These are phyloP conservation scores for Drosophila rubida DNA, from an alignment of 2,888 invertebrate genomes.

Conservation along the genomic window DNA sequence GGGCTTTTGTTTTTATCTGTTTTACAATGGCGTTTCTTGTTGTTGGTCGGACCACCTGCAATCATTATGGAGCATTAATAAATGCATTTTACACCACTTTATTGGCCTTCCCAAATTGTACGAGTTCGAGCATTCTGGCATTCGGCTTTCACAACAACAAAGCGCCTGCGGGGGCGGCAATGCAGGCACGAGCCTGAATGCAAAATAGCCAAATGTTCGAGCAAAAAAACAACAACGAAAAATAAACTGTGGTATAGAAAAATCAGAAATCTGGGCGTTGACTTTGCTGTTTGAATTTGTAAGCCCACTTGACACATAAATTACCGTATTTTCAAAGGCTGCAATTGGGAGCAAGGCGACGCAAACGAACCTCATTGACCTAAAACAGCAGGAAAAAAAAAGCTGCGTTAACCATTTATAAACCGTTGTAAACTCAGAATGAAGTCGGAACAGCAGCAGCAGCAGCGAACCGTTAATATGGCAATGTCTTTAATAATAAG, in stretches of 20 bases:
- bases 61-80: slow-evolving; percentile 66
- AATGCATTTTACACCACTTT: slow-evolving; percentile 63
- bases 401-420: neutral
- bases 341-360: slow-evolving; percentile 48
- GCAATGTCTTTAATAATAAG: slow-evolving; percentile 39
- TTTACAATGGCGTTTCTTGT: slow-evolving; percentile 12
- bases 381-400: slow-evolving; percentile 21
- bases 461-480: slow-evolving; percentile 31
- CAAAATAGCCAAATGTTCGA: slow-evolving; percentile 47
- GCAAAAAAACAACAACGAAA: slow-evolving; percentile 28
- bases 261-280: slow-evolving; percentile 34
- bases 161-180: slow-evolving; percentile 62
- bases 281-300: slow-evolving; percentile 33
- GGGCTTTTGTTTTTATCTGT: slow-evolving; percentile 20
- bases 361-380: slow-evolving; percentile 43
- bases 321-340: slow-evolving; percentile 47
- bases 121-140: slow-evolving; percentile 27
- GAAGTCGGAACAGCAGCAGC: slow-evolving; percentile 8
- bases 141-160: slow-evolving; percentile 68
- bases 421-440: slow-evolving; percentile 18
- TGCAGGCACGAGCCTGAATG: slow-evolving; percentile 61
- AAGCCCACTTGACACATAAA: slow-evolving; percentile 59
- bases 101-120: slow-evolving; percentile 40
- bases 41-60: slow-evolving; percentile 69
- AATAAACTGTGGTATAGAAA: neutral